Evolutionary conservation across 1,140 invertebrate species (phyloP).

Genomic region (Grapholita molesta): DNA sequence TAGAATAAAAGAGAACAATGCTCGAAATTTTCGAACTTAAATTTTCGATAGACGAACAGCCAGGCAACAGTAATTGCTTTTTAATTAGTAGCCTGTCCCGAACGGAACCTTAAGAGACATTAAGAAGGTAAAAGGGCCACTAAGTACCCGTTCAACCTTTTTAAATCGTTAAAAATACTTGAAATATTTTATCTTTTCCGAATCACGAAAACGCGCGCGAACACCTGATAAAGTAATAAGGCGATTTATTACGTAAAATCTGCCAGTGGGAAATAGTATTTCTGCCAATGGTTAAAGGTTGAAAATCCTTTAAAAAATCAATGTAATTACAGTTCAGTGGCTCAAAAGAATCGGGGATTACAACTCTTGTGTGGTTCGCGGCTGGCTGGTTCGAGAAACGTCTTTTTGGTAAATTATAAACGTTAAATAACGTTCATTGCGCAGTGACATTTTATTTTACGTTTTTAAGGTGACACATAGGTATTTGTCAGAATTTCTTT

Average conservation of each 20-base stretch:
- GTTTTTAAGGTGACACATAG: too few species aligned
- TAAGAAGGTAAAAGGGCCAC: too few species aligned
- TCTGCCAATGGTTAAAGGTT: neutral
- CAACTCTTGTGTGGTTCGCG: neutral
- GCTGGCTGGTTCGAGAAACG: neutral
- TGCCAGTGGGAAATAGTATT: neutral
- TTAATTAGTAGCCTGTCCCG: too few species aligned
- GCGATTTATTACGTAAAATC: neutral
- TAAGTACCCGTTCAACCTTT: neutral
- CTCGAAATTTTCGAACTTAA: too few species aligned
- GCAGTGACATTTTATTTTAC: too few species aligned
- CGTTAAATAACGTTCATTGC: too few species aligned
- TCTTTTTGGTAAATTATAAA: too few species aligned
- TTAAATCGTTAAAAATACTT: neutral
- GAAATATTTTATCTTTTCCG: neutral
- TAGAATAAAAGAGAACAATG: too few species aligned
- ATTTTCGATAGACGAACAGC: too few species aligned
- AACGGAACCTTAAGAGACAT: too few species aligned
- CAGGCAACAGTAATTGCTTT: too few species aligned
- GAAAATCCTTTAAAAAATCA: neutral
- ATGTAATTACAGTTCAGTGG: neutral
- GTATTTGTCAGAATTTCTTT: too few species aligned
- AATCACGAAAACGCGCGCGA: neutral
- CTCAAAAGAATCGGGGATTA: neutral
- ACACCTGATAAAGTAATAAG: neutral